These are phyloP conservation scores for Brachionus calyciflorus DNA, from an alignment of 1,140 invertebrate species.

Conservation along the genomic window DNA sequence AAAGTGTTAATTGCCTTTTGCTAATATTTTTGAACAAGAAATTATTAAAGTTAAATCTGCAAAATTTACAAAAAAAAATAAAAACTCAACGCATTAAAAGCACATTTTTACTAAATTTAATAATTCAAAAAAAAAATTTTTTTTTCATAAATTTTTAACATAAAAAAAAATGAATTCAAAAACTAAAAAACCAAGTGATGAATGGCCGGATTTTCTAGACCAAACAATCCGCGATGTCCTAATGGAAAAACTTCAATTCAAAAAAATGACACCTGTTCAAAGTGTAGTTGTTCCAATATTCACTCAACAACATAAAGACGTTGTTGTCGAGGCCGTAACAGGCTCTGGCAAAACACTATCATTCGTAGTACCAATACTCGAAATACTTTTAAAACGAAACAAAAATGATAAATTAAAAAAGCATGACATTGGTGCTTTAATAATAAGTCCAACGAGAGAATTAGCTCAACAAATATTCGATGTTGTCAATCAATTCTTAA, in stretches of 20 bases:
- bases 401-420: conserved; percentile 67
- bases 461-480: conserved; percentile 81
- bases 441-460: conserved; percentile 90
- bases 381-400: conserved; percentile 71
- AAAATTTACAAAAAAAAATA: too few species aligned
- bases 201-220: conserved; percentile 40
- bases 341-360: conserved; percentile 94
- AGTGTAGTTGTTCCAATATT: conserved; percentile 50
- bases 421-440: conserved; percentile 69
- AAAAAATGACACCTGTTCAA: conserved; percentile 46
- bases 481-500: conserved; percentile 69
- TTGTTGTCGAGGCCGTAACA: conserved; percentile 92
- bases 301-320: conserved; percentile 78
- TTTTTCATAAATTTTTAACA: background rate
- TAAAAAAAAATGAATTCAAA: background rate
- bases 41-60: too few species aligned
- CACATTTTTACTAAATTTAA: too few species aligned
- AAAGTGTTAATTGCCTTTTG: too few species aligned
- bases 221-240: background rate
- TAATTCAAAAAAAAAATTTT: too few species aligned
- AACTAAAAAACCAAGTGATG: conserved; percentile 3
- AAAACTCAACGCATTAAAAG: too few species aligned
- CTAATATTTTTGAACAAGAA: too few species aligned
- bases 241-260: conserved; percentile 18
- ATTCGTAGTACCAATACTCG: conserved; percentile 83